Conservation (phyloP, 1,140 invertebrate genomes). For the Lepidostoma basale region DNA sequence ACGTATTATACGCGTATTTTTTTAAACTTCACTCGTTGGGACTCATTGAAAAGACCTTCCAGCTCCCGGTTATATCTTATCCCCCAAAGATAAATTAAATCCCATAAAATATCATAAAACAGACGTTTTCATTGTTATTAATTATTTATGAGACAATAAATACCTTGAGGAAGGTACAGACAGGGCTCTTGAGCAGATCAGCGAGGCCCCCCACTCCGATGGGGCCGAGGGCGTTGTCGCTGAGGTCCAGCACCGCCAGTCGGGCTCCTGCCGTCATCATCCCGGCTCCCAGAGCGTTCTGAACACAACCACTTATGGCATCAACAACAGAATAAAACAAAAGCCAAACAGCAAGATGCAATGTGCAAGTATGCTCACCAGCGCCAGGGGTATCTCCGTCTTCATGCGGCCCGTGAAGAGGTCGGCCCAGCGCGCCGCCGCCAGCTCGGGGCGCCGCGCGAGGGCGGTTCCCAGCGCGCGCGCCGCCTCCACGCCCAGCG, state of each 20-base stretch:
- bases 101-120: background rate
- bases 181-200: conserved; percentile 80
- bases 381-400: conserved; percentile 90
- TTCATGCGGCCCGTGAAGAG: conserved; percentile 95
- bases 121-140: too few relatives aligned
- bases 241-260: conserved; percentile 88
- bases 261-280: conserved; percentile 79
- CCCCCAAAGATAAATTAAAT: too few relatives aligned
- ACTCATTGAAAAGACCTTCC: too few relatives aligned
- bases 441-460: conserved; percentile 75
- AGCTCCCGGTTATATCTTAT: too few relatives aligned
- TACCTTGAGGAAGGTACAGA: conserved; percentile 77
- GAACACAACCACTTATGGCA: conserved; percentile 36
- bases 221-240: conserved; percentile 98
- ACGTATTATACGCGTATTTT: too few relatives aligned
- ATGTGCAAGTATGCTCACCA: conserved; percentile 74
- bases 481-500: conserved; percentile 87
- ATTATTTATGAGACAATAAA: too few relatives aligned
- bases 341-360: background rate
- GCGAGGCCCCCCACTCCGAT: conserved; percentile 90
- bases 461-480: conserved; percentile 82
- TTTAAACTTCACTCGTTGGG: too few relatives aligned
- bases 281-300: conserved; percentile 80
- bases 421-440: conserved; percentile 91
- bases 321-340: background rate